These are phyloP conservation scores for Molossus alvarezi DNA, from an alignment of 2,797 vertebrate species.

Conservation along the genomic window DNA sequence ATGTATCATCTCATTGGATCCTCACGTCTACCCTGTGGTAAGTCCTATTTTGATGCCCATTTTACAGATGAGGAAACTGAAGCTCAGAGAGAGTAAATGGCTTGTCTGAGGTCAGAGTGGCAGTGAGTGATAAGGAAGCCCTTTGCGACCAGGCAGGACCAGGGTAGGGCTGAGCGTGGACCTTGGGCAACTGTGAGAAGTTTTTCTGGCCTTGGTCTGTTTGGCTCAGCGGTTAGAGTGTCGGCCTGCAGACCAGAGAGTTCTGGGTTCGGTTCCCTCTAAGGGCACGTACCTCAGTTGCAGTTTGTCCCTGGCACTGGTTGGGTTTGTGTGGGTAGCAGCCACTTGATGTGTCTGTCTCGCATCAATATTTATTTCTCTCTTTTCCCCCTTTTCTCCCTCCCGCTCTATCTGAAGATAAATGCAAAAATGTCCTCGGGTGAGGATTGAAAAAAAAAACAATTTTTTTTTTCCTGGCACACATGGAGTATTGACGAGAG, in stretches of 20 bases:
- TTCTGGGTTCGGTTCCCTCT: no score
- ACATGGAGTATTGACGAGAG: conserved; percentile 92
- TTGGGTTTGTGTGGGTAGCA: no score
- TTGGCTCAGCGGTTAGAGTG: no score
- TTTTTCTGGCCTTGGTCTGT: conserved; percentile 78
- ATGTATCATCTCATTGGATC: background rate
- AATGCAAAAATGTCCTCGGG: no score
- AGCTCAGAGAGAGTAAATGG: conserved; percentile 18
- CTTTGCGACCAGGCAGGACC: background rate
- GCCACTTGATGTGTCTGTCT: no score
- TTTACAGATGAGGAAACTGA: conserved; percentile 59
- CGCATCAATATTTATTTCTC: no score
- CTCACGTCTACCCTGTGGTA: background rate
- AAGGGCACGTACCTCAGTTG: no score
- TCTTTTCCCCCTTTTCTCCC: no score
- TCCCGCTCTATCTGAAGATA: no score
- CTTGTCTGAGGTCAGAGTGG: background rate
- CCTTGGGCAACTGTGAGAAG: conserved; percentile 26
- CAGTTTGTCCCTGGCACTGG: no score
- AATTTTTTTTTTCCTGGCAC: conserved; percentile 86
- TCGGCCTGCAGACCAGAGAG: no score
- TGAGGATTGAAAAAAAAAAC: no score
- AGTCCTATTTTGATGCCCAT: conserved; percentile 14
- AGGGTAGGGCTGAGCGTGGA: background rate
- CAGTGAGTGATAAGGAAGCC: background rate